phyloP scores from a whole-genome alignment of 2,888 invertebrate species.

The Tachina fera region DNA sequence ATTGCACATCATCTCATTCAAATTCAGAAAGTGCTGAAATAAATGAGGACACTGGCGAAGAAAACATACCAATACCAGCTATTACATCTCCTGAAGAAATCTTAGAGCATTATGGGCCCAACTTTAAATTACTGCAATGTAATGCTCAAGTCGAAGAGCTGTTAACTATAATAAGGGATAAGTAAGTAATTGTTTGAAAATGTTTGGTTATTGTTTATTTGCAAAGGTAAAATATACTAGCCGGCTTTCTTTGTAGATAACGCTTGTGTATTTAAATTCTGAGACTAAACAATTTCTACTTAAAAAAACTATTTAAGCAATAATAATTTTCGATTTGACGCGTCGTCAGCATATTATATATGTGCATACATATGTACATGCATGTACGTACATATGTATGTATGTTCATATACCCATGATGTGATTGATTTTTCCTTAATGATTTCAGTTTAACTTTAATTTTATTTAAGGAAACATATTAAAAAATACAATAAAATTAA shows the following conservation, averaged over 20 bases:
- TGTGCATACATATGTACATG: background rate
- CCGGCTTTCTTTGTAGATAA: conserved; percentile 21
- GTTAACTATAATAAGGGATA: conserved; percentile 93
- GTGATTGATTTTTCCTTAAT: conserved; percentile 28
- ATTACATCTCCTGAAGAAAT: conserved; percentile 74
- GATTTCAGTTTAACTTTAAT: background rate
- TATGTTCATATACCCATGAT: background rate
- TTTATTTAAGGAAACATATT: background rate
- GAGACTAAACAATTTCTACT: background rate
- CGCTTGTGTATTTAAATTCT: background rate
- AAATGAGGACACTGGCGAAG: conserved; percentile 41
- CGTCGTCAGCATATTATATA: background rate
- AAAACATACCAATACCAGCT: conserved; percentile 60
- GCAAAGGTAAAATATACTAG: background rate
- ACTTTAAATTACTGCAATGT: conserved; percentile 80
- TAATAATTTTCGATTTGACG: background rate
- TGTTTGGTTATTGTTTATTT: conserved; percentile 24
- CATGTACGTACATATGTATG: background rate
- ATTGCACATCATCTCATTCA: conserved; percentile 59
- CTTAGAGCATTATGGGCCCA: conserved; percentile 79
- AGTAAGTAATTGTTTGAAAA: conserved; percentile 84
- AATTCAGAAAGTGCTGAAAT: conserved; percentile 58
- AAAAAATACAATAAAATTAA: background rate
- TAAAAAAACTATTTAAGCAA: background rate
- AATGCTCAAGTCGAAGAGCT: conserved; percentile 85